A percentile compares a stretch with the other conserved stretches of the same genome.
Evolutionary conservation across 2,888 invertebrate genomes (phyloP).

Genomic region (Notodonta ziczac): DNA sequence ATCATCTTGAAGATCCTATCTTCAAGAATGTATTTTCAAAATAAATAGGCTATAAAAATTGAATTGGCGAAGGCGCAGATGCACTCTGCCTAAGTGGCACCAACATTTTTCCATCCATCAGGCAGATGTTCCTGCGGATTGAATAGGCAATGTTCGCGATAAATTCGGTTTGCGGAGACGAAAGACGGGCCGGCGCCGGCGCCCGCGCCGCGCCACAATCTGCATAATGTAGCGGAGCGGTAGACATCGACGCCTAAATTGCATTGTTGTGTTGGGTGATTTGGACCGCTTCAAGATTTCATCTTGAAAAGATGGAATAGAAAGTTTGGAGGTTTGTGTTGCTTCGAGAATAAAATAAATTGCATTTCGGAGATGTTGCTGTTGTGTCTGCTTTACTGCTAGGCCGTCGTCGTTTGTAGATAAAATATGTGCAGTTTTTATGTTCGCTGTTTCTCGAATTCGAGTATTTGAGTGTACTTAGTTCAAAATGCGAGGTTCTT

Average conservation of each 20-base stretch:
- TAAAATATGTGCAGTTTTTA: no score
- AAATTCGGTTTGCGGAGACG: conserved; percentile 72
- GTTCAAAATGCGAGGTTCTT: no score
- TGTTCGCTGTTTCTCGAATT: no score
- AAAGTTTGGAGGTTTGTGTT: neutral
- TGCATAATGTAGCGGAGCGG: conserved; percentile 72
- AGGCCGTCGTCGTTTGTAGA: no score
- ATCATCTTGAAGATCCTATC: neutral
- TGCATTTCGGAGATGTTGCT: neutral
- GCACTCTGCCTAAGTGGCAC: conserved; percentile 10
- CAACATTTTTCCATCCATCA: conserved; percentile 48
- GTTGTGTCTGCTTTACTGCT: neutral
- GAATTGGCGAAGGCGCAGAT: conserved; percentile 2
- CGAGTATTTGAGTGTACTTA: no score
- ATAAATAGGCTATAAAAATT: neutral
- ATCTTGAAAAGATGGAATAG: conserved; percentile 9
- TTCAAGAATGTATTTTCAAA: conserved; percentile 2
- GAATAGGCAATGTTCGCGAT: conserved; percentile 81
- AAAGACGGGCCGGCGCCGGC: conserved; percentile 61
- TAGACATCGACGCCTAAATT: conserved; percentile 55
- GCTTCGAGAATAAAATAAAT: neutral
- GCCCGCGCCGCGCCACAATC: conserved; percentile 62
- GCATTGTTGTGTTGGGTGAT: conserved; percentile 62
- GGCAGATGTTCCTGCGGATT: conserved; percentile 75
- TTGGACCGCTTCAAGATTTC: conserved; percentile 42